Conservation (phyloP, 2,888 invertebrate species). For the Dione vanillae region DNA sequence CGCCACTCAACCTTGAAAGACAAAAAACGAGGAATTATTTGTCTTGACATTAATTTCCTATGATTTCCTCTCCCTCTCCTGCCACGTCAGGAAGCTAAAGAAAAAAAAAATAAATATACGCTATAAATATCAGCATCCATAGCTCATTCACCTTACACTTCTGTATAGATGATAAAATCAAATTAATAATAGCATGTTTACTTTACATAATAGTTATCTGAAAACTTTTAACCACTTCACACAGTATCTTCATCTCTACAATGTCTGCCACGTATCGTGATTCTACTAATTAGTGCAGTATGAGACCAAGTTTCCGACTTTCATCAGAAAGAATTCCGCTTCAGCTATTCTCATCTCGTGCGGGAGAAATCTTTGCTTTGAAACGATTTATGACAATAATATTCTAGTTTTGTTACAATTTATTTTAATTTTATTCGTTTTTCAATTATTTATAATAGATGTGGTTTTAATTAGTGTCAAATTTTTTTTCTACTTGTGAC, state of each 20-base stretch:
- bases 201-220: background rate
- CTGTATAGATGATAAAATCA: background rate
- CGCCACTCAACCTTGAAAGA: no score
- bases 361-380: constrained; percentile 33
- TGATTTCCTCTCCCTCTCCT: no score
- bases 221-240: background rate
- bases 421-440: constrained; percentile 6
- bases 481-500: background rate
- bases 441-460: background rate
- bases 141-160: background rate
- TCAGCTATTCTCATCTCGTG: constrained; percentile 41
- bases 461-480: background rate
- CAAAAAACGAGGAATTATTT: no score
- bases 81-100: no score
- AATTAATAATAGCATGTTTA: background rate
- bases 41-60: no score
- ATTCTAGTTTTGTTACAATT: constrained; percentile 5
- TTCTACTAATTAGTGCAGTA: constrained; percentile 51
- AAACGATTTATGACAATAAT: constrained; percentile 15
- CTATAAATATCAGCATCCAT: no score
- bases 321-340: constrained; percentile 54
- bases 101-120: no score
- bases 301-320: constrained; percentile 52
- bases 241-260: background rate
- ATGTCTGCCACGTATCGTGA: constrained; percentile 43